Conservation (phyloP, 2,113 vertebrate species). For the Lipotes vexillifer region DNA sequence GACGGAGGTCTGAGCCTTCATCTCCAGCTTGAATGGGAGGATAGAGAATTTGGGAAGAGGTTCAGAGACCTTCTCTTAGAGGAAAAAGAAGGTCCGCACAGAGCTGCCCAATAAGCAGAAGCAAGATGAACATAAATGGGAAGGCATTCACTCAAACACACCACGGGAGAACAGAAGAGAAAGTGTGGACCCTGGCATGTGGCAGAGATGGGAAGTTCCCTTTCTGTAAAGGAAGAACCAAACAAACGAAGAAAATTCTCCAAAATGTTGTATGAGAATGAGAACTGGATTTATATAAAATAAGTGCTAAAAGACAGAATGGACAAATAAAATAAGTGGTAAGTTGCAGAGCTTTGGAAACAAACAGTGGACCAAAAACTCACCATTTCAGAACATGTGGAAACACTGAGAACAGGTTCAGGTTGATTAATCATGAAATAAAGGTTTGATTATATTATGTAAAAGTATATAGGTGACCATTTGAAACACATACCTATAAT, state of each 20-base stretch:
- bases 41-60: background rate
- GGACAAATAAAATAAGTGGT: background rate
- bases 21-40: background rate
- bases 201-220: background rate
- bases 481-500: background rate
- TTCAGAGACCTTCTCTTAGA: background rate
- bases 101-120: background rate
- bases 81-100: background rate
- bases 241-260: background rate
- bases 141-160: background rate
- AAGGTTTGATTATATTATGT: background rate
- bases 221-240: background rate
- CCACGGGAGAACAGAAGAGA: background rate
- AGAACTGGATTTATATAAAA: background rate
- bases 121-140: background rate
- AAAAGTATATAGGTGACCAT: background rate
- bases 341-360: background rate
- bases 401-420: background rate
- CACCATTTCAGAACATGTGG: background rate
- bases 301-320: background rate
- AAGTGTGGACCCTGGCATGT: rapidly evolving
- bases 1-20: background rate
- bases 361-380: background rate
- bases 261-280: background rate
- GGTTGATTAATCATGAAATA: background rate